Base-by-base conservation (phyloP, 2,888 invertebrate species). In the Aethes cnicana region DNA sequence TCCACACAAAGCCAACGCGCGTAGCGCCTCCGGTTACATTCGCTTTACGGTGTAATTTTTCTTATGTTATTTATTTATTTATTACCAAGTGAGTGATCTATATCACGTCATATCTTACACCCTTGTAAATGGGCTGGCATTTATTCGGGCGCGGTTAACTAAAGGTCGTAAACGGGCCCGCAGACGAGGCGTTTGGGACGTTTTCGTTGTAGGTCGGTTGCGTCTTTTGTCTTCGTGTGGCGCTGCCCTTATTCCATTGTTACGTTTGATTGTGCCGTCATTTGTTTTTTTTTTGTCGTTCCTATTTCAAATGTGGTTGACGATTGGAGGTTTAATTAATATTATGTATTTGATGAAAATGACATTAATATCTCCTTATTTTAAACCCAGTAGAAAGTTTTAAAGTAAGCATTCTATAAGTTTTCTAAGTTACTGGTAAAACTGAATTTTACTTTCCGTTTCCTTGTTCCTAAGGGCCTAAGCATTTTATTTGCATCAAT, bases 41-140 rank as follows among this genome's bases (percentile, higher is more conserved):
- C 89, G 88, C 81, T 88, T 89, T 88, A 85, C 85, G 86, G 81
- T 82, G 89, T 88, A 88, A 89, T 89, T 88, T 88, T 89, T 88
- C 89, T 86, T 88, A 79, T 77, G 87, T 88, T 89, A 88, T 88
- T 89, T 89, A 89, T 89, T 88, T 89, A 89, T 89, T 88, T 89
- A 89, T 89, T 87, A 85, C 84, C 72, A 64, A 79, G 81, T 87
- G 87, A 88, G 88, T 88, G 89, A 89, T 89, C 87, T 87, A 89
- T 87, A 84, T 85, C 81, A 86, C 81, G 87, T 88, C 89, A 89
- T 88, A 88, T 87, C 88, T 88, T 87, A 87, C 86, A 86, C 87
- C 86, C 84, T 86, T 84, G 88, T 86, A 87, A 88, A 88, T 87
- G 88, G 84, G 67, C 74, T 68, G 75, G 74, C 84, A 81, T 87